Percentiles rank a stretch among this genome's conserved stretches.
phyloP scores from a whole-genome alignment of 2,888 invertebrate genomes.

The Phaedon cochleariae region DNA sequence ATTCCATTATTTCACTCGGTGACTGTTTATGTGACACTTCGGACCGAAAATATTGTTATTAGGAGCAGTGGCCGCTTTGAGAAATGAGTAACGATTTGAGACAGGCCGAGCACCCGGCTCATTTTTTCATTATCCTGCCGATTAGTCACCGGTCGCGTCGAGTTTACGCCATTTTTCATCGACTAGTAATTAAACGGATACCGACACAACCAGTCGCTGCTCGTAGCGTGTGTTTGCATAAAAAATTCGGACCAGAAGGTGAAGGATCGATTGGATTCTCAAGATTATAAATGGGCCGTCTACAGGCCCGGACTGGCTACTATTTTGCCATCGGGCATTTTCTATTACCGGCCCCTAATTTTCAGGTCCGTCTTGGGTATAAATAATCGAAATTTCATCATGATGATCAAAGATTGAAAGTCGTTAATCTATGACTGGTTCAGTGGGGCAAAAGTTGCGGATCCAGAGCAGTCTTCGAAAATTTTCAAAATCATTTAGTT shows the following conservation, averaged over 20 bases:
- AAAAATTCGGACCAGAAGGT: slow-evolving; percentile 5
- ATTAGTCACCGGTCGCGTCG: slow-evolving; percentile 9
- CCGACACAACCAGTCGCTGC: slow-evolving; percentile 16
- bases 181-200: slow-evolving; percentile 12
- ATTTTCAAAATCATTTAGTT: no score
- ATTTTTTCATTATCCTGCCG: slow-evolving; percentile 18
- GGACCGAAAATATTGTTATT: neutral
- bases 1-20: no score
- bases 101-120: neutral
- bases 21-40: neutral
- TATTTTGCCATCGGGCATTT: no score
- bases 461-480: no score
- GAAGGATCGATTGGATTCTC: neutral
- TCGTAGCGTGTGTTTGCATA: slow-evolving; percentile 17
- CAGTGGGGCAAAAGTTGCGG: no score
- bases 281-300: neutral
- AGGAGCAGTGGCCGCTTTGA: neutral
- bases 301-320: no score
- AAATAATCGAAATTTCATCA: no score
- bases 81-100: neutral
- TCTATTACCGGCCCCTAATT: no score
- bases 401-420: no score
- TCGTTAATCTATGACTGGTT: no score
- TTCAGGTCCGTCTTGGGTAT: no score
- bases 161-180: slow-evolving; percentile 10